These are phyloP conservation scores for Myiozetetes cayanensis DNA, from an alignment of 2,113 vertebrate species.

Conservation along the genomic window DNA sequence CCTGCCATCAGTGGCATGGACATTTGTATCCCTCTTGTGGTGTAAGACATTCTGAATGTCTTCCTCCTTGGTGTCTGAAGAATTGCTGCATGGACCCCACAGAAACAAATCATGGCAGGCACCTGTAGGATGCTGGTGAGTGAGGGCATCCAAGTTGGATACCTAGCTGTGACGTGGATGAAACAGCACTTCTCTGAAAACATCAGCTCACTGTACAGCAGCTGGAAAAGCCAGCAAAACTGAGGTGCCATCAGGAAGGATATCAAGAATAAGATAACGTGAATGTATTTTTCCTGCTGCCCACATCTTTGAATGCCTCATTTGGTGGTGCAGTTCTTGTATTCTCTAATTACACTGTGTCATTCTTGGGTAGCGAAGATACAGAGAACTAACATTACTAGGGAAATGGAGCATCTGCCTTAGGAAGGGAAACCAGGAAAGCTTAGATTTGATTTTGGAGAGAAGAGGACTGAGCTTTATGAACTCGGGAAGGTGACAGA, in stretches of 20 bases:
- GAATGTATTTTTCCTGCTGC: background rate
- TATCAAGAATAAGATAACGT: background rate
- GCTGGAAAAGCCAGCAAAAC: background rate
- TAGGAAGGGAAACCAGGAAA: background rate
- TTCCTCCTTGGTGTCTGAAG: background rate
- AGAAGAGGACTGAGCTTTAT: background rate
- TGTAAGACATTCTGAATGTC: background rate
- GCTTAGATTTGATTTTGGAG: background rate
- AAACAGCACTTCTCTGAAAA: background rate
- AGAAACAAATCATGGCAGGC: background rate
- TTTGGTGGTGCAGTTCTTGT: background rate
- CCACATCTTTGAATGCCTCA: background rate
- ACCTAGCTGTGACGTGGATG: background rate
- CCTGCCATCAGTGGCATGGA: background rate
- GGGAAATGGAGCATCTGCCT: background rate
- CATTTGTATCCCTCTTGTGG: background rate
- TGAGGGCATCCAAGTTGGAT: background rate
- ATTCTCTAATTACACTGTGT: background rate
- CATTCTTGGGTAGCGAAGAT: background rate
- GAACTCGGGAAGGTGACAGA: background rate
- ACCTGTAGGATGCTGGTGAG: background rate
- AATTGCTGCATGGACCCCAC: background rate
- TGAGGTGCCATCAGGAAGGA: background rate
- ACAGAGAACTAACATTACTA: background rate
- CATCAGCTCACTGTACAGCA: background rate